Evolutionary conservation across 2,797 vertebrate species (phyloP), one percentile per base, ranked within the genome.

Genomic region (Arrhamphus sclerolepis): DNA sequence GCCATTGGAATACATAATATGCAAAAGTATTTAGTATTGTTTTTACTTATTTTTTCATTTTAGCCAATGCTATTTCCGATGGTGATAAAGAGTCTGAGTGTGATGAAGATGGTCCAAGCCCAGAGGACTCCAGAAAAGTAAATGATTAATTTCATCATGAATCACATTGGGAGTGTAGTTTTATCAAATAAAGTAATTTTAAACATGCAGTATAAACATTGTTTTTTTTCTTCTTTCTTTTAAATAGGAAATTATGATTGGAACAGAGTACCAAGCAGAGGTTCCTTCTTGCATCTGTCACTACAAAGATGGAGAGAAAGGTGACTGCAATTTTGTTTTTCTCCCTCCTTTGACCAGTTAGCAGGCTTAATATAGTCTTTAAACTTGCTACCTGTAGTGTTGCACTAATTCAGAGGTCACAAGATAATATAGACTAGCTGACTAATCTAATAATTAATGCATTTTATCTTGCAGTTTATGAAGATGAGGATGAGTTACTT

Each of bases 211-310:
- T 34, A 26, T 18, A 1, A n/a, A n/a, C n/a, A n/a, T n/a, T n/a
- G n/a, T n/a, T n/a, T n/a, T n/a, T n/a, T n/a, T n/a, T n/a, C n/a
- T n/a, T 59, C 18, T 52, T 66, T 78, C 48, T 38, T 38, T 38
- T 11, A 40, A 59, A 10, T 50, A 99, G 98, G 98, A 99, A 92
- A 99, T 99, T 91, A 98, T 98, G 97, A 93, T 99, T 54, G 98
- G 98, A 49, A 90, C 92, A 19, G 92, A 98, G 28, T 96, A 98
- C 75, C 98, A 99, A 86, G 97, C 98, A 66, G 96, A 98, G 75
- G 96, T 99, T 81, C 98, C 98, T 31, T 84, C 89, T 52, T 94
- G 92, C 48, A 90, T 95, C 46, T 95, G 94, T 87, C 93, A 91
- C 79, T 97, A 93, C 67, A 88, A 72, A 63, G 87, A 90, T 62